Conservation (phyloP, 2,888 invertebrate genomes). For the Leptarthrus brevirostris region DNA sequence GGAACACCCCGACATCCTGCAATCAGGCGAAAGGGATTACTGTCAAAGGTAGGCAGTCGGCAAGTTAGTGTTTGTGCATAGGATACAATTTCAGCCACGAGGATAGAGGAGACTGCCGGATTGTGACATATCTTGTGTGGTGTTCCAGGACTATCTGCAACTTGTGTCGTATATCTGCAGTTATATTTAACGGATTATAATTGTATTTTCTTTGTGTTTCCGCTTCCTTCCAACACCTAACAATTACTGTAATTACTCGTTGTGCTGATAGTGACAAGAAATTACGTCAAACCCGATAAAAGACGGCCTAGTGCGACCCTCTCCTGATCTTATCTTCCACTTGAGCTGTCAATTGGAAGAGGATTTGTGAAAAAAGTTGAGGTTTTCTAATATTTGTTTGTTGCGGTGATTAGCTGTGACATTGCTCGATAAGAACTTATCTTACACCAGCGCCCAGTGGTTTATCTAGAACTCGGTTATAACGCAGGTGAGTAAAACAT, state of each 20-base stretch:
- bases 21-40: not conserved
- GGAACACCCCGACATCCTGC: not conserved
- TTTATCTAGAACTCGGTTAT: not conserved
- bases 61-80: not conserved
- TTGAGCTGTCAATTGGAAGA: no score
- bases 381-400: not conserved
- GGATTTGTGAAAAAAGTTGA: no score
- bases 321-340: no score
- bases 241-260: no score
- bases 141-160: not conserved
- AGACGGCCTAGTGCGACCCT: not conserved
- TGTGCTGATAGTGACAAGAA: not conserved
- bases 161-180: no score
- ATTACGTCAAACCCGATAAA: not conserved
- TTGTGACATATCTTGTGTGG: not conserved
- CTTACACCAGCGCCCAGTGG: no score
- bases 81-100: slow-evolving; percentile 1
- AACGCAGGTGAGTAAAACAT: not conserved
- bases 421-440: no score
- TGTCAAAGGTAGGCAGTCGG: not conserved
- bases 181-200: no score
- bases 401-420: no score
- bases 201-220: no score
- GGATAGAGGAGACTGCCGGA: not conserved
- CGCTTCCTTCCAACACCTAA: no score